Conservation (phyloP, 2,888 invertebrate genomes). For the Spicauda simplicius region DNA sequence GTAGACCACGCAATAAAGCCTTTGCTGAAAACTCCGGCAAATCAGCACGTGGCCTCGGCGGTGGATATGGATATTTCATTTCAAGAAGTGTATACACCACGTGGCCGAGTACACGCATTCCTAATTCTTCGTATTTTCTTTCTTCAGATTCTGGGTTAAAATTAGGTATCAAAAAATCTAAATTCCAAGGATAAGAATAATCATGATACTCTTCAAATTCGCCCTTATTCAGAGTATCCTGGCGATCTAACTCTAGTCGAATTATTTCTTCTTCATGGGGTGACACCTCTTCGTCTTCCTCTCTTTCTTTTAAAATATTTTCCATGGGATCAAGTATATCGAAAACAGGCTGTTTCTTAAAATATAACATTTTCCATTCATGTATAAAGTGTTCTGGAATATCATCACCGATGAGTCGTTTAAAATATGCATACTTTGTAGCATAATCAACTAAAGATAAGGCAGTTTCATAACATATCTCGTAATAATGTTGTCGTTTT, state of each 20-base stretch:
- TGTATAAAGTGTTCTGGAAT: constrained; percentile 78
- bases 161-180: constrained; percentile 72
- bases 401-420: constrained; percentile 63
- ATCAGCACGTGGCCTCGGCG: constrained; percentile 59
- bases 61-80: constrained; percentile 74
- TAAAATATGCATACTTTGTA: constrained; percentile 79
- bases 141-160: constrained; percentile 72
- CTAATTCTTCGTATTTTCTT: constrained; percentile 71
- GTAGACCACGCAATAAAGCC: constrained; percentile 72
- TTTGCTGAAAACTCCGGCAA: constrained; percentile 68
- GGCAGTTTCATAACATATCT: constrained; percentile 80
- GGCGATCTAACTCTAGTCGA: constrained; percentile 77
- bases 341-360: constrained; percentile 82
- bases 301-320: constrained; percentile 60
- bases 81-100: constrained; percentile 81
- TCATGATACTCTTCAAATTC: constrained; percentile 85
- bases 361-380: constrained; percentile 85
- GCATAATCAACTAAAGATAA: constrained; percentile 84
- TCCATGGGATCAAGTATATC: constrained; percentile 74
- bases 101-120: constrained; percentile 76
- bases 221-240: constrained; percentile 79
- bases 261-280: constrained; percentile 72
- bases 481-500: constrained; percentile 74
- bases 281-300: constrained; percentile 54
- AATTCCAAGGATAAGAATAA: constrained; percentile 81